Evolutionary conservation across 2,888 invertebrate species (phyloP), one percentile per base, ranked within the genome.

Genomic region (Drosophila rubida): DNA sequence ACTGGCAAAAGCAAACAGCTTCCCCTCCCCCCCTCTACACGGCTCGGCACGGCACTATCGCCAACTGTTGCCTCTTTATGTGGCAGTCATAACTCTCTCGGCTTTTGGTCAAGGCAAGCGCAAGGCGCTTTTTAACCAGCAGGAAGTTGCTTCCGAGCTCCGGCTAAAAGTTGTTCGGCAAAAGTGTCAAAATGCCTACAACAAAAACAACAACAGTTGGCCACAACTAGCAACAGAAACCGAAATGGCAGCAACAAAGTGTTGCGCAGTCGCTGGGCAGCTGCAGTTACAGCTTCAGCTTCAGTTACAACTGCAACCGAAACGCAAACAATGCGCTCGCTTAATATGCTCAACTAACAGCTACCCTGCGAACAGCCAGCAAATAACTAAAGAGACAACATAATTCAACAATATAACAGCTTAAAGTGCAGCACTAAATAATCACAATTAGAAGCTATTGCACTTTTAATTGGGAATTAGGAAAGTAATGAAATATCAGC

Each of bases 111-210:
- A 50, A 63, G 64, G 65, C 72, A 58, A 62, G 46, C n/a, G 55
- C 58, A 41, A 16, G 16, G 25, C 25, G 25, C 25, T 25, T 35
- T 42, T 35, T 30, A 11, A 23, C n/a, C 48, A 55, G 37, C 27
- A 60, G 67, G 72, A 76, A 76, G 57, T 49, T 49, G 16, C 3
- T 19, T 19, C n/a, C n/a, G n/a, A n/a, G n/a, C n/a, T n/a, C n/a
- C 49, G 14, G 13, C 39, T 19, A 46, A 42, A 49, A 23, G 44
- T 76, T 66, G 72, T 66, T 55, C 42, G 41, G 35, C 44, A 9
- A 65, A 76, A 62, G 35, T 74, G 76, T 58, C 64, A 64, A 70
- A 71, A 61, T 37, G 41, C 41, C 50, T 55, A 16, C 35, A 46
- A 8, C 49, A 55, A 25, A 7, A 23, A 25, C 50, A 41, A 7